phyloP scores from a whole-genome alignment of 2,888 invertebrate species.

The Gymnosoma rotundatum region DNA sequence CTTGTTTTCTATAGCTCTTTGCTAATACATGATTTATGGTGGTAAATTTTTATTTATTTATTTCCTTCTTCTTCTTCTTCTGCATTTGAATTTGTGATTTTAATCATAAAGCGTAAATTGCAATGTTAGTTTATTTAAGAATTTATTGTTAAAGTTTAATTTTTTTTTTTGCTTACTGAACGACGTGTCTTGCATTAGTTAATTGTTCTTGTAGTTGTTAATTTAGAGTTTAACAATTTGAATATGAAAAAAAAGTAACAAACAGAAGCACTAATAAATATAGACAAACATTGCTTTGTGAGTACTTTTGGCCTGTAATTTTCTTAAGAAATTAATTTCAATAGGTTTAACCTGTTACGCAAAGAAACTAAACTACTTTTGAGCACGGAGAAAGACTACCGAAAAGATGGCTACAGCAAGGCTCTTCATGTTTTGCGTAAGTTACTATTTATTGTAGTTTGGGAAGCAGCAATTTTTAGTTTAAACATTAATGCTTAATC shows the following conservation, averaged over 20 bases:
- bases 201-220: conserved; percentile 46
- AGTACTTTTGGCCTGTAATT: no score
- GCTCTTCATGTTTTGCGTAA: no score
- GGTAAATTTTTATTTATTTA: conserved; percentile 45
- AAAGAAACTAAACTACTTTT: no score
- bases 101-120: conserved; percentile 39
- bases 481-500: no score
- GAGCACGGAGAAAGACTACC: no score
- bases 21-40: conserved; percentile 48
- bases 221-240: not conserved
- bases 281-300: no score
- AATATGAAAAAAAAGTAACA: not conserved
- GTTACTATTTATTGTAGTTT: no score
- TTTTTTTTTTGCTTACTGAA: conserved; percentile 22
- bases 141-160: conserved; percentile 40
- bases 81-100: conserved; percentile 51
- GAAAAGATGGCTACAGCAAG: no score
- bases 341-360: no score
- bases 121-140: conserved; percentile 7
- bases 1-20: not conserved
- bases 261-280: not conserved
- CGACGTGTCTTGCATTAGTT: conserved; percentile 63
- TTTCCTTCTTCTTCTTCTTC: not conserved
- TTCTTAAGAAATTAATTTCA: no score
- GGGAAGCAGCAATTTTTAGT: no score